Base-by-base conservation (phyloP, 2,888 invertebrate species). In the Conops quadrifasciatus region DNA sequence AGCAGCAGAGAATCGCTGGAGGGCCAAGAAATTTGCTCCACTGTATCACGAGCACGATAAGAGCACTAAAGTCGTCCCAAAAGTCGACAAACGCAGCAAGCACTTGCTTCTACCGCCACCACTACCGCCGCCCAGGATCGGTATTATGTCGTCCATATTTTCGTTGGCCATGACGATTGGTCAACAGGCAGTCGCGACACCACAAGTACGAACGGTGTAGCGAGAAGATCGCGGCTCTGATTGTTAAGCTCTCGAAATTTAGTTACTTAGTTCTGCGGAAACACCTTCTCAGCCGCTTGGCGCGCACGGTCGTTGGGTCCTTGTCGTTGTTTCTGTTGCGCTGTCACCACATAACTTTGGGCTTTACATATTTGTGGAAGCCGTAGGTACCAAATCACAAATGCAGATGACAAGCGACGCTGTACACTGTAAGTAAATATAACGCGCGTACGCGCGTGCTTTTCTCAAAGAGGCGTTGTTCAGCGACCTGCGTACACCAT, bases 161-260 rank as follows among this genome's bases (percentile, higher is more conserved):
- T 21, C 7, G 4, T 68, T 24, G 36, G 51, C 62, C n/a, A 13
- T 49, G 19, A 30, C 47, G 67, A 67, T 67, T 67, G 67, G 67
- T 67, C 67, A 67, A 47, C n/a, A n/a, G 45, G 3, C 58, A 9
- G 13, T 59, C 56, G 67, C 59, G 24, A 13, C 67, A 15, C 16
- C 67, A 15, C 16, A 74, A 74, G 75, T 75, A 74, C 74, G 75
- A 75, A 72, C 72, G 72, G 72, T 74, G 66, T 72, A 64, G 67
- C 59, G 58, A 65, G 68, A 73, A 82, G 83, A 81, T 83, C 77
- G 77, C 75, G 78, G 77, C 78, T 79, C 79, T 82, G 82, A 82
- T 82, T 83, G 82, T 80, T 79, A 77, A 77, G 82, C 82, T 82
- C 81, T 81, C 81, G 82, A 83, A 82, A 59, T 47, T 30, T 21